Evolutionary conservation across 2,113 vertebrate species (phyloP), one percentile per base, ranked within the genome.

Genomic region (Paramisgurnus dabryanus): DNA sequence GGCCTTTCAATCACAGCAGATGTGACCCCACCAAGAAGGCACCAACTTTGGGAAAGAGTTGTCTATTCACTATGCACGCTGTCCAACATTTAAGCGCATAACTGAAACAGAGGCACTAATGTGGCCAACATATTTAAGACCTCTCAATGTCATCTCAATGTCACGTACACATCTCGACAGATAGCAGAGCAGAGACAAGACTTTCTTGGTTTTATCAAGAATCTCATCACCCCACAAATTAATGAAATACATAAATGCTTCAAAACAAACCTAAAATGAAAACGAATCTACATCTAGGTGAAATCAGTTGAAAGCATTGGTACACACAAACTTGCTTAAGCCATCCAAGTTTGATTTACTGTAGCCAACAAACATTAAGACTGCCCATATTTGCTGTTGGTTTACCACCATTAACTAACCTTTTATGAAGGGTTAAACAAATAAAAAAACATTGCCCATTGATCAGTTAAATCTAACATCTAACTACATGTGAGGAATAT

Each of bases 1-100:
- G 61, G 61, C 58, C 69, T 81, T 73, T 83, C 75, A 79, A 49
- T 82, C 9, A 50, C 67, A 85, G 81, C 77, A 83, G 84, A 80
- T 76, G 78, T 71, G 81, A 77, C 63, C 76, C 73, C 78, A 80
- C 58, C 68, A 78, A 78, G 81, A 83, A 72, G 67, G 73, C 78
- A 80, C 47, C 73, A 72, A 80, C 78, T 72, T 73, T 58, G 27
- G 57, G 22, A 68, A 63, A 75, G 75, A 41, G 76, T 58, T 57
- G 60, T 58, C 79, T 55, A 77, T 81, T 84, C 75, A 81, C 34
- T 39, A 41, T 63, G 45, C 68, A 41, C 34, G 18, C 70, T n/a
- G 5, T 78, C 70, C 77, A 74, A 67, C 71, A 67, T 82, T 79
- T 83, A 80, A 80, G 77, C 82, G 45, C 82, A 61, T 83, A 80